These are phyloP conservation scores for Pollenia griseotomentosa DNA, from an alignment of 2,888 invertebrate species.

Conservation along the genomic window DNA sequence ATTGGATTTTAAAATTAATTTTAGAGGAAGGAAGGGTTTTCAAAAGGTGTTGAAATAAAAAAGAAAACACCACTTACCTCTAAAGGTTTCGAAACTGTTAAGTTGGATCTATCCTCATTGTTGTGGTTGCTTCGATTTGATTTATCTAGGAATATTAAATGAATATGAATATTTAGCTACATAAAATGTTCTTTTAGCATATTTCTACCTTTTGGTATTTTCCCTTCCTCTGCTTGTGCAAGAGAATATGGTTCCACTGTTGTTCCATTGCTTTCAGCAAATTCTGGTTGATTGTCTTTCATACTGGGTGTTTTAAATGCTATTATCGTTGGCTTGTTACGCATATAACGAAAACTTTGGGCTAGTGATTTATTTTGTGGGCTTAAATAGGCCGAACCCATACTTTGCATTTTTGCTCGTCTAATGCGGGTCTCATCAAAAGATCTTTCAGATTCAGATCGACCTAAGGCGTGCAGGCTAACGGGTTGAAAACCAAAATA, in stretches of 20 bases:
- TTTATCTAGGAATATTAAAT: constrained; percentile 52
- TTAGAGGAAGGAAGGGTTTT: background rate
- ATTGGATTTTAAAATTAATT: background rate
- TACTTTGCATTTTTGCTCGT: constrained; percentile 87
- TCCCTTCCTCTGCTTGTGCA: constrained; percentile 87
- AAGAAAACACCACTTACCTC: constrained; percentile 61
- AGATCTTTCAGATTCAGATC: constrained; percentile 92
- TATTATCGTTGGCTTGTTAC: constrained; percentile 94
- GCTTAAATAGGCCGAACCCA: constrained; percentile 89
- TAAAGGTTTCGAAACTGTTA: constrained; percentile 64
- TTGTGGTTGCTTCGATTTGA: background rate
- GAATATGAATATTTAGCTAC: background rate
- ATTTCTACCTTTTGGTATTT: constrained; percentile 81
- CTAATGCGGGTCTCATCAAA: constrained; percentile 89
- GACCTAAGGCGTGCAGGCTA: constrained; percentile 82
- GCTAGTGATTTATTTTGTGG: constrained; percentile 92
- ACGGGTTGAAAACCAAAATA: background rate
- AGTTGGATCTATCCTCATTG: constrained; percentile 43
- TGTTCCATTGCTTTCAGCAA: constrained; percentile 84
- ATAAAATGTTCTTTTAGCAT: background rate
- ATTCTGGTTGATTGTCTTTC: constrained; percentile 88
- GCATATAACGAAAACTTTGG: constrained; percentile 95
- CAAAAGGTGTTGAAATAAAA: background rate
- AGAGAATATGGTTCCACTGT: constrained; percentile 78
- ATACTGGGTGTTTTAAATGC: constrained; percentile 93